These are phyloP conservation scores for Caenorhabditis briggsae DNA, from an alignment of 1,140 invertebrate species.

Conservation along the genomic window DNA sequence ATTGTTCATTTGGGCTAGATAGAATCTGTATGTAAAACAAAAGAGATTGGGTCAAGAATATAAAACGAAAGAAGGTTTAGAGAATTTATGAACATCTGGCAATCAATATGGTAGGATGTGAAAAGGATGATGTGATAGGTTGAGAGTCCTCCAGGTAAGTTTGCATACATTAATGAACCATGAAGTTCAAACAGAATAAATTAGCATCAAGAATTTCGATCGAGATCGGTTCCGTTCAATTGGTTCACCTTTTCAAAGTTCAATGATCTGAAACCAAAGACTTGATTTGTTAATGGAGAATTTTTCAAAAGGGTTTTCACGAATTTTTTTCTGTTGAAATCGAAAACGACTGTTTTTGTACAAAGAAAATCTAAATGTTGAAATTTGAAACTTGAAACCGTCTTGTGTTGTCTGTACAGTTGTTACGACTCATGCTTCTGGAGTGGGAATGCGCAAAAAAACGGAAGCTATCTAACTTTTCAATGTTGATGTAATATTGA, in stretches of 20 bases:
- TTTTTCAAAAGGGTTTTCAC: too few relatives aligned
- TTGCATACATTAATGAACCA: conserved; percentile 12
- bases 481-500: conserved; percentile 1
- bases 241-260: neutral
- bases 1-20: conserved; percentile 34
- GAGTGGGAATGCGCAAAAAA: conserved; percentile 16
- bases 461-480: conserved; percentile 10
- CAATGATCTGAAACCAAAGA: neutral
- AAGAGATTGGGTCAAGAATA: conserved; percentile 14
- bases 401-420: conserved; percentile 8
- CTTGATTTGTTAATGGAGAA: too few relatives aligned
- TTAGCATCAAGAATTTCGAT: conserved; percentile 7
- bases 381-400: conserved; percentile 4
- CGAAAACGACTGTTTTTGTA: too few relatives aligned
- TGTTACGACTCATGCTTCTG: conserved; percentile 9
- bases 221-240: conserved; percentile 16
- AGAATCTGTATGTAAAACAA: neutral
- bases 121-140: neutral
- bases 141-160: conserved; percentile 1
- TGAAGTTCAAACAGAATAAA: conserved; percentile 42
- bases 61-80: neutral
- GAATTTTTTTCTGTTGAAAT: too few relatives aligned
- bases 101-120: neutral
- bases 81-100: neutral
- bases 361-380: neutral